phyloP scores from a whole-genome alignment of 1,140 invertebrate genomes.

The Cheumatopsyche charites region DNA sequence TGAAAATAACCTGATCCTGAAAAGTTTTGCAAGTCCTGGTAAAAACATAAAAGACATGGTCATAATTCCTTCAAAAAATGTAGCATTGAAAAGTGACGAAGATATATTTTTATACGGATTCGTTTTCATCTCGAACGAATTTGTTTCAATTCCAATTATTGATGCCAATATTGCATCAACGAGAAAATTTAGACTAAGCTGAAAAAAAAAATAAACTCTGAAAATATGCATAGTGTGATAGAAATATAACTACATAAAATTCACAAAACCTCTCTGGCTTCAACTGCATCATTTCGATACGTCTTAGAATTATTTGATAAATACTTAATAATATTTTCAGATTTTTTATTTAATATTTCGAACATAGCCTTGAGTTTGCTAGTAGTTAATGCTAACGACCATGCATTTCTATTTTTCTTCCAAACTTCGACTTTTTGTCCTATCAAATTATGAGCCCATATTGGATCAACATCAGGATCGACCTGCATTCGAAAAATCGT shows the following conservation, averaged over 20 bases:
- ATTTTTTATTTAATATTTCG: conserved; percentile 24
- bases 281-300: neutral
- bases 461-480: conserved; percentile 49
- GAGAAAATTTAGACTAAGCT: conserved; percentile 4
- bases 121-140: neutral
- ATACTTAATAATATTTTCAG: conserved; percentile 17
- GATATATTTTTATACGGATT: conserved; percentile 18
- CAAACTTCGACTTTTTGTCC: conserved; percentile 48
- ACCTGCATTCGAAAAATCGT: conserved; percentile 25
- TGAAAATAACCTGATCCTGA: conserved; percentile 10
- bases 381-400: conserved; percentile 41
- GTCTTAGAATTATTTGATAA: conserved; percentile 2
- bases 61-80: conserved; percentile 3
- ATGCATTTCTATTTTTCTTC: conserved; percentile 49
- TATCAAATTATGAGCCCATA: conserved; percentile 47
- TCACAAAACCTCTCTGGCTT: conserved; percentile 13
- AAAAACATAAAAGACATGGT: conserved; percentile 23
- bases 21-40: conserved; percentile 12
- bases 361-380: conserved; percentile 52
- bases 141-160: neutral
- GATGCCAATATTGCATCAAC: conserved; percentile 1
- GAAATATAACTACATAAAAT: neutral
- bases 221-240: neutral
- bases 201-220: conserved; percentile 8
- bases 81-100: neutral